Conservation (phyloP, 2,797 vertebrate genomes). For the Thaleichthys pacificus region DNA sequence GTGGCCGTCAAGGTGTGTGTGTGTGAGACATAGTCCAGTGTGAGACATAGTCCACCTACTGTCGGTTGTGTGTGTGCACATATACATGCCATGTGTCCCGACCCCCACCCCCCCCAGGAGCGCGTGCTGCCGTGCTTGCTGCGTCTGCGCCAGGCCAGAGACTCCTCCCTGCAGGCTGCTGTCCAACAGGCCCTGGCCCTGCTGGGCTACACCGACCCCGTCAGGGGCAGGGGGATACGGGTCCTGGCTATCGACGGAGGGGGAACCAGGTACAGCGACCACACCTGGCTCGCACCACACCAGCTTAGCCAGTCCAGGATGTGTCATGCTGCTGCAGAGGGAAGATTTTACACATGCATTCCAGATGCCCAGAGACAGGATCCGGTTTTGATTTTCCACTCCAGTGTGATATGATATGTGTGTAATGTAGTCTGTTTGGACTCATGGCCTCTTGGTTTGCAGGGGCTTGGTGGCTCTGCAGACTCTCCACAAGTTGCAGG, state of each 20-base stretch:
- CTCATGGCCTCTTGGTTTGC: background rate
- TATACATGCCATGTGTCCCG: background rate
- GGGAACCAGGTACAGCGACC: constrained; percentile 83
- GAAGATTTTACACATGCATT: too few relatives aligned
- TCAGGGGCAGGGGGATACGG: constrained; percentile 90
- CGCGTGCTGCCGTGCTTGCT: constrained; percentile 84
- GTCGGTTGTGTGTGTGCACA: constrained; percentile 1
- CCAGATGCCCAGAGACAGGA: too few relatives aligned
- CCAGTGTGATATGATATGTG: too few relatives aligned
- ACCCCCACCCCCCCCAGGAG: constrained; percentile 73
- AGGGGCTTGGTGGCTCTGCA: constrained; percentile 94
- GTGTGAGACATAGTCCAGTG: background rate
- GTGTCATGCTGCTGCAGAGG: too few relatives aligned
- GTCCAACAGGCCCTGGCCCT: constrained; percentile 91
- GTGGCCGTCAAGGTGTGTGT: constrained; percentile 86
- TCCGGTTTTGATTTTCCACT: too few relatives aligned
- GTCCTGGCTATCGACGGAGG: constrained; percentile 93
- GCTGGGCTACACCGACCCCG: constrained; percentile 88
- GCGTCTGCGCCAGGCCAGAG: constrained; percentile 83
- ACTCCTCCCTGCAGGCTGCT: constrained; percentile 85
- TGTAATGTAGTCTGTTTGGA: too few relatives aligned
- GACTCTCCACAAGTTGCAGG: constrained; percentile 87
- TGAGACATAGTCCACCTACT: background rate
- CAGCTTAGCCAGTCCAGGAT: background rate
- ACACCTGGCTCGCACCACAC: background rate